phyloP scores from a whole-genome alignment of 2,797 vertebrate species.

The Enteromius afrohamiltoni region DNA sequence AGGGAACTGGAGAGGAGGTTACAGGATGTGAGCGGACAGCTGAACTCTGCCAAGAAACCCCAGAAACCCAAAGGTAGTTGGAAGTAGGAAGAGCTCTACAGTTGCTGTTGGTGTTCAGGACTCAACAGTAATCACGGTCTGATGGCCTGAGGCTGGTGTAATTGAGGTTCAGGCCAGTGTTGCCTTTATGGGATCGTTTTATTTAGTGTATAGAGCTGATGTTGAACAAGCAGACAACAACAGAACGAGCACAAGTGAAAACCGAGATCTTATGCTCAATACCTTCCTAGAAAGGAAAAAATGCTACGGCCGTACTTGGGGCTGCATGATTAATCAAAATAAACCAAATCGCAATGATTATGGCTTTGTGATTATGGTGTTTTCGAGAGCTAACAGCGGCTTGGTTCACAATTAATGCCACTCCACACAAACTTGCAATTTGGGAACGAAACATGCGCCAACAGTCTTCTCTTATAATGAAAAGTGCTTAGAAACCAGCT shows the following conservation, averaged over 20 bases:
- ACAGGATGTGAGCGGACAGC: slow-evolving; percentile 91
- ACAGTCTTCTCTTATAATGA: not conserved
- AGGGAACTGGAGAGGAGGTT: slow-evolving; percentile 89
- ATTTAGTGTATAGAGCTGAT: not conserved
- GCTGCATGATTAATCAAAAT: not conserved
- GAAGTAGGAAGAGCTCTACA: not conserved
- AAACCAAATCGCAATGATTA: not conserved
- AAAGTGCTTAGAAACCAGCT: not conserved
- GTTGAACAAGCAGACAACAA: not conserved
- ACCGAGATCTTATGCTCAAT: not conserved
- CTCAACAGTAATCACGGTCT: too few relatives aligned
- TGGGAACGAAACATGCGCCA: not conserved
- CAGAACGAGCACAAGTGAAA: not conserved
- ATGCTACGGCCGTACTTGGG: not conserved
- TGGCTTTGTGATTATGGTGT: not conserved
- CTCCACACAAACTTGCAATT: not conserved
- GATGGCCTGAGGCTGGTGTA: not conserved
- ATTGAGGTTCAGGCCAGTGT: not conserved
- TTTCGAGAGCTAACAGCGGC: not conserved
- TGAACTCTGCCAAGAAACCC: slow-evolving; percentile 91
- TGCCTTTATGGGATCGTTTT: slow-evolving; percentile 5
- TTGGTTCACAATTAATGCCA: not conserved
- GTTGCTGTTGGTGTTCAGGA: not conserved
- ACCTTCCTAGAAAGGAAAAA: not conserved
- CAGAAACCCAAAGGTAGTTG: slow-evolving; percentile 86